A percentile compares a stretch with the other conserved stretches of the same genome.
These are phyloP conservation scores for Eurytoma adleriae DNA, from an alignment of 2,888 invertebrate species.

Conservation along the genomic window DNA sequence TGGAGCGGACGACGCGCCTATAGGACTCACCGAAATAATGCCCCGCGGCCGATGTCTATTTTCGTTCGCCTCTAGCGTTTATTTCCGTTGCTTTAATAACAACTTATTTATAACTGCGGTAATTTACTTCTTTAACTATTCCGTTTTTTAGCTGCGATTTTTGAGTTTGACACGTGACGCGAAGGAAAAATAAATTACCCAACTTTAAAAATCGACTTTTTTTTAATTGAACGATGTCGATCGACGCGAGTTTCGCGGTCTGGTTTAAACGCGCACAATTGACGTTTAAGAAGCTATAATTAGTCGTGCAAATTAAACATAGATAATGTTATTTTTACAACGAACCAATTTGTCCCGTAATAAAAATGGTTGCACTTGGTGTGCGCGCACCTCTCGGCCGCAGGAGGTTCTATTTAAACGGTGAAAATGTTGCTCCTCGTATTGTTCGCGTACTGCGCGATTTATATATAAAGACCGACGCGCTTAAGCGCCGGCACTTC, in stretches of 20 bases:
- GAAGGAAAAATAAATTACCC: neutral
- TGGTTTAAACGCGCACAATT: neutral
- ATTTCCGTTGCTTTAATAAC: neutral
- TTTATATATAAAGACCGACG: constrained; percentile 41
- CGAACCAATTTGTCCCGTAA: too few species aligned
- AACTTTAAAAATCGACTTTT: neutral
- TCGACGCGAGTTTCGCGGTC: neutral
- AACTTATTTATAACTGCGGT: too few species aligned
- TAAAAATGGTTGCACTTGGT: too few species aligned
- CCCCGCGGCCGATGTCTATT: constrained; percentile 15
- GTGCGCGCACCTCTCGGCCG: neutral
- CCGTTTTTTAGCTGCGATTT: neutral
- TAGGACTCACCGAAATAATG: constrained; percentile 21
- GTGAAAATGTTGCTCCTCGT: constrained; percentile 8
- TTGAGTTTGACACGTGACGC: neutral
- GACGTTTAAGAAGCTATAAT: too few species aligned
- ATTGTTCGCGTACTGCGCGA: neutral
- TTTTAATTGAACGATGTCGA: neutral
- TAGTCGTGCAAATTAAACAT: neutral
- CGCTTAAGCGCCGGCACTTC: constrained; percentile 37
- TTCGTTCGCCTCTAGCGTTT: neutral
- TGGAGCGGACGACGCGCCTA: neutral
- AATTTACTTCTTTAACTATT: too few species aligned
- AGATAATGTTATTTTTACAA: too few species aligned
- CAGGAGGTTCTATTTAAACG: constrained; percentile 7